Conservation (phyloP, 2,797 vertebrate species). For the Acanthopagrus latus region DNA sequence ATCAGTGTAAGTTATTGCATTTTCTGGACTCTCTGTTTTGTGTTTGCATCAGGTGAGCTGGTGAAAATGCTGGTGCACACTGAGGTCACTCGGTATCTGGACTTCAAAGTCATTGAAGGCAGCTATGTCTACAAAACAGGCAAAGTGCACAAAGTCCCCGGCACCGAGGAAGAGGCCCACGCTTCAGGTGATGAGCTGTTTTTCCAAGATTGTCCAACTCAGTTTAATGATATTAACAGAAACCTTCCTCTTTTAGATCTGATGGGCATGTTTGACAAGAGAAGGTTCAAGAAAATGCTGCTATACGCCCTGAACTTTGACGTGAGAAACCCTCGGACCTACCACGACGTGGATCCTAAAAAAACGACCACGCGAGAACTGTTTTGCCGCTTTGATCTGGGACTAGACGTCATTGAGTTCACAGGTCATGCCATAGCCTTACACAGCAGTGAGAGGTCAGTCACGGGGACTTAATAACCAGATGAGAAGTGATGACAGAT, state of each 20-base stretch:
- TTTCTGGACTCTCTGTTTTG: conserved; percentile 11
- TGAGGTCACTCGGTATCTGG: conserved; percentile 86
- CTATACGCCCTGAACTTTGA: conserved; percentile 84
- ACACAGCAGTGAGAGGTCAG: conserved; percentile 82
- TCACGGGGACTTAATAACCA: conserved; percentile 16
- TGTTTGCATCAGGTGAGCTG: conserved; percentile 74
- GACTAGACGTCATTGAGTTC: conserved; percentile 84
- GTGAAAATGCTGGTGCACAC: conserved; percentile 86
- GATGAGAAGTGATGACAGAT: background rate
- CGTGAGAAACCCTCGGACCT: conserved; percentile 75
- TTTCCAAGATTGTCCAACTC: background rate
- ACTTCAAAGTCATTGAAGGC: conserved; percentile 86
- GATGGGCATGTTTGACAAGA: conserved; percentile 90
- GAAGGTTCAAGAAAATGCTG: conserved; percentile 85
- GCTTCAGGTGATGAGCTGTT: conserved; percentile 78
- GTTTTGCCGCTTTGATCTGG: conserved; percentile 84
- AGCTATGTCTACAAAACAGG: conserved; percentile 84
- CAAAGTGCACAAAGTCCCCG: conserved; percentile 85
- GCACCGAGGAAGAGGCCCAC: conserved; percentile 81
- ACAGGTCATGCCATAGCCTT: conserved; percentile 85
- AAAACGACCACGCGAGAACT: conserved; percentile 82
- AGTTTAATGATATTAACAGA: background rate
- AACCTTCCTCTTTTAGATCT: conserved; percentile 75
- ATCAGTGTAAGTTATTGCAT: background rate
- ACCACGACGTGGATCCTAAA: conserved; percentile 82